Evolutionary conservation across 2,797 vertebrate genomes (phyloP), one percentile per base, ranked within the genome.

Genomic region (Pogoniulus pusillus): DNA sequence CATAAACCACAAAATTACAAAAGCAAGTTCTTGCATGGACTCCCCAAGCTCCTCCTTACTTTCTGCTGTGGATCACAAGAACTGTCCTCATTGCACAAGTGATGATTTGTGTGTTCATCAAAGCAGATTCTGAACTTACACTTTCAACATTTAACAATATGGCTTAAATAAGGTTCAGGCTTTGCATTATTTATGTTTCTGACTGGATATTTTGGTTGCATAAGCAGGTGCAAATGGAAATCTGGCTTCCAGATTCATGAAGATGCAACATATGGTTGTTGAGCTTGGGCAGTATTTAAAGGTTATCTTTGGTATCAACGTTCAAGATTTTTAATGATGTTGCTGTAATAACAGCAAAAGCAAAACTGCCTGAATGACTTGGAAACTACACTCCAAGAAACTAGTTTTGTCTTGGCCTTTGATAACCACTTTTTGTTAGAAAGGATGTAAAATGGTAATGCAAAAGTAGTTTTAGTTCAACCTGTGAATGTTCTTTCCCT

Each of bases 141-240:
- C 54, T 81, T 72, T 30, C 45, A 62, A 73, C 23, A 27, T 71
- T 82, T 54, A 12, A 3, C 2, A 20, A 79, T 79, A 74, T 35
- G 88, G 82, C 91, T 96, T 32, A 82, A 93, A 93, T 85, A 84
- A 94, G 77, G 87, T 66, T 66, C 95, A 91, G 82, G 6, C 27
- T 43, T 24, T 4, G 68, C 16, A 18, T 64, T 91, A 90, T 96
- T 96, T 95, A 86, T 3, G 5, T 95, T 96, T 92, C 93, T 90
- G 76, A 58, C 12, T 81, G 90, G 74, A 64, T 95, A 72, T 97
- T 96, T 96, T 88, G 91, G 72, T 87, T 92, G 89, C 65, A 24
- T 97, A 97, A 97, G 95, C 94, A 96, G 94, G 95, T 95, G 58
- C 96, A 96, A 16, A 39, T 96, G 97, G 95, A 62, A 85, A 59